Conservation (phyloP, 2,888 invertebrate genomes). For the Amphipyra berbera region DNA sequence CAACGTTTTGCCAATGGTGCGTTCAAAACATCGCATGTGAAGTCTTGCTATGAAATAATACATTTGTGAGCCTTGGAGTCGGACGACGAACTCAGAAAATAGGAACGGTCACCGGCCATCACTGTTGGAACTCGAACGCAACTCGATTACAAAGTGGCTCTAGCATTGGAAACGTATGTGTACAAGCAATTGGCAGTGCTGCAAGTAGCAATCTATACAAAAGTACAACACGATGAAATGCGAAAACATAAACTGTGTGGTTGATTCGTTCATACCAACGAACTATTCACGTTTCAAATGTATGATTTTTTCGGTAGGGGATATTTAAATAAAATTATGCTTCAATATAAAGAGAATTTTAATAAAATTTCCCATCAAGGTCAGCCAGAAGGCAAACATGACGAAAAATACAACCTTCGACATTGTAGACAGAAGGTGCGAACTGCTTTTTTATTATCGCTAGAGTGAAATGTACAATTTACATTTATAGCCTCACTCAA, state of each 20-base stretch:
- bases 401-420: constrained; percentile 13
- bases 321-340: too few relatives aligned
- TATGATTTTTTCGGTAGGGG: too few relatives aligned
- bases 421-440: constrained; percentile 16
- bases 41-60: constrained; percentile 58
- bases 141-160: constrained; percentile 39
- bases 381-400: constrained; percentile 12
- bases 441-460: constrained; percentile 22
- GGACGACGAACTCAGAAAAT: constrained; percentile 71
- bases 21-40: constrained; percentile 41
- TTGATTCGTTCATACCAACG: too few relatives aligned
- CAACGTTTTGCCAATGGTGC: constrained; percentile 45
- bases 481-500: constrained; percentile 14
- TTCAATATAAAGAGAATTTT: background rate
- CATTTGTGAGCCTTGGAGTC: constrained; percentile 64
- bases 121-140: constrained; percentile 59
- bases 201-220: too few relatives aligned
- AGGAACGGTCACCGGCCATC: constrained; percentile 60
- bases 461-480: constrained; percentile 15
- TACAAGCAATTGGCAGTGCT: background rate
- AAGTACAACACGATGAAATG: too few relatives aligned
- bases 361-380: constrained; percentile 15
- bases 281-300: too few relatives aligned
- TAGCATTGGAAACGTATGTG: constrained; percentile 23
- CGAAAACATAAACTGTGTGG: too few relatives aligned